Evolutionary conservation across 2,888 invertebrate genomes (phyloP).

Genomic region (Erebia ligea): DNA sequence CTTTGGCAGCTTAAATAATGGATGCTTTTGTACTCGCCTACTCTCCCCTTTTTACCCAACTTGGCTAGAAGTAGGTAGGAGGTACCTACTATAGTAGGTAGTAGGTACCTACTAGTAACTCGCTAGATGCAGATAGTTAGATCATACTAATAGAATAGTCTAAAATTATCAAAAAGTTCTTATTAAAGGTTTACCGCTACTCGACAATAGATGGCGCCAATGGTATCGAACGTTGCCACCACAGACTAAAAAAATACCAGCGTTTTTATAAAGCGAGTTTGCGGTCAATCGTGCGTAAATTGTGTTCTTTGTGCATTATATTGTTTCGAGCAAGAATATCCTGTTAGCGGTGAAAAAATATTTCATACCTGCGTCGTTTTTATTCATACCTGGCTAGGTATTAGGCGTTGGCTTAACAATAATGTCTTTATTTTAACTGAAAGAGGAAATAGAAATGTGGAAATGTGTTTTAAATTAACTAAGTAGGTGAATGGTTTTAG

Average conservation of each 20-base stretch:
- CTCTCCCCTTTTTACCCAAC: background rate
- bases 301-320: slow-evolving; percentile 24
- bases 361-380: background rate
- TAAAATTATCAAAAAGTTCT: background rate
- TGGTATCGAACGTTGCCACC: slow-evolving; percentile 23
- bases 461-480: too few species aligned
- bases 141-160: too few species aligned
- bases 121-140: too few species aligned
- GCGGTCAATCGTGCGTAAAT: slow-evolving; percentile 27
- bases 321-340: slow-evolving; percentile 16
- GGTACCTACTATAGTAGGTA: too few species aligned
- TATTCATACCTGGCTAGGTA: background rate
- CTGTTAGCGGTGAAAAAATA: slow-evolving; percentile 15
- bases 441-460: too few species aligned
- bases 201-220: slow-evolving; percentile 66
- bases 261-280: slow-evolving; percentile 17
- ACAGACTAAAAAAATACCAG: slow-evolving; percentile 13
- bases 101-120: too few species aligned
- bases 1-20: slow-evolving; percentile 13
- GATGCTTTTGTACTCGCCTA: slow-evolving; percentile 3
- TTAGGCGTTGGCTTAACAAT: background rate
- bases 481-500: too few species aligned
- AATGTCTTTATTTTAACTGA: too few species aligned
- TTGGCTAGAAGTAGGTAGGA: too few species aligned
- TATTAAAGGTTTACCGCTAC: slow-evolving; percentile 46